Evolutionary conservation across 2,113 vertebrate species (phyloP).

Genomic region (Hippocampus comes): DNA sequence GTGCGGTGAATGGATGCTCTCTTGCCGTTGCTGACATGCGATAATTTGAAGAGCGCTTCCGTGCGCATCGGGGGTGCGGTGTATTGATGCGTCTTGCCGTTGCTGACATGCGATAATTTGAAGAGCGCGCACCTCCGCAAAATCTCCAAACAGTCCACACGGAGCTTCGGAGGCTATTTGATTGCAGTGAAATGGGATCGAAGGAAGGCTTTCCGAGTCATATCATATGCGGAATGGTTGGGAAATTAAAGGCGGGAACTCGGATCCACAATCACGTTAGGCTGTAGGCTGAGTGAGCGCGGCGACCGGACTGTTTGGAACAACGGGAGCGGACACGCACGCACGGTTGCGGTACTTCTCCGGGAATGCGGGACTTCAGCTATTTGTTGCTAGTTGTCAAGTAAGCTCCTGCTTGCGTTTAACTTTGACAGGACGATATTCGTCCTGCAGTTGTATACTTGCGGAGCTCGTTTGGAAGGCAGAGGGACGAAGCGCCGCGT

Average conservation of each 20-base stretch:
- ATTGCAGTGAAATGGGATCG: not conserved
- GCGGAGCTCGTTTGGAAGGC: not conserved
- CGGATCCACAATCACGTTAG: constrained; percentile 91
- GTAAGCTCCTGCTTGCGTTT: not conserved
- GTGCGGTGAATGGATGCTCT: too few relatives aligned
- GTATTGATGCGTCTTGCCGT: not conserved
- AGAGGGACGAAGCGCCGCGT: constrained; percentile 3
- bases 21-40: not conserved
- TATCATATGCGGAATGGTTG: constrained; percentile 83
- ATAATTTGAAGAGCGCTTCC: not conserved
- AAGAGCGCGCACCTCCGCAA: not conserved
- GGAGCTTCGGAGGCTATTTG: not conserved
- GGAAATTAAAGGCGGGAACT: constrained; percentile 89
- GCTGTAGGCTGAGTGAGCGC: constrained; percentile 72
- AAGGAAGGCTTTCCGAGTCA: constrained; percentile 50
- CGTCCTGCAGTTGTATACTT: not conserved
- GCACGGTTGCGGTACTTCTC: too few relatives aligned
- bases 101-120: not conserved
- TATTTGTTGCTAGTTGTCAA: not conserved
- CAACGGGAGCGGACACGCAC: constrained; percentile 70
- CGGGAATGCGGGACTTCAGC: constrained; percentile 6
- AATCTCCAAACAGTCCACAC: not conserved
- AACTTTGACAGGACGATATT: not conserved
- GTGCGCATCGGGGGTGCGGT: too few relatives aligned
- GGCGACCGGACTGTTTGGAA: constrained; percentile 75